A percentile compares a stretch with the other conserved stretches of the same genome.
Evolutionary conservation across 2,113 vertebrate genomes (phyloP).

Genomic region (Carassius auratus): DNA sequence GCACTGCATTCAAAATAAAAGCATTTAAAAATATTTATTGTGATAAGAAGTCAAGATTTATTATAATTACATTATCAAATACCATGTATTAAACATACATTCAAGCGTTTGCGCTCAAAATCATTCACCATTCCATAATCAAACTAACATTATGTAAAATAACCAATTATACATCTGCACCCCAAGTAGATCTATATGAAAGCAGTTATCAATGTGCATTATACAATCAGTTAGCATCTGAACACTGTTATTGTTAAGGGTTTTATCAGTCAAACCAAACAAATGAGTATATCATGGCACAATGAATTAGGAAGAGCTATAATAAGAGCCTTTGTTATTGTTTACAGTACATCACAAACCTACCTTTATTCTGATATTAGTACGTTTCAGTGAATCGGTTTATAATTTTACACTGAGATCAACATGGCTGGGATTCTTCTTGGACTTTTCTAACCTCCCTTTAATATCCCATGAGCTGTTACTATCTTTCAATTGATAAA

Average conservation of each 20-base stretch:
- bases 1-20: background rate
- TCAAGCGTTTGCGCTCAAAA: background rate
- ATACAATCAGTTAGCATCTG: background rate
- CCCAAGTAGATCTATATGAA: background rate
- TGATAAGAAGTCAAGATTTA: background rate
- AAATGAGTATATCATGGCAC: background rate
- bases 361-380: background rate
- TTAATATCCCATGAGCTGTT: background rate
- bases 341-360: background rate
- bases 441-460: background rate
- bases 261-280: background rate
- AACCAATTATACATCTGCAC: background rate
- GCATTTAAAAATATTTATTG: background rate
- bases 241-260: background rate
- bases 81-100: background rate
- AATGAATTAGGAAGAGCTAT: background rate
- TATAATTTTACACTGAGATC: background rate
- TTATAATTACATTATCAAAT: background rate
- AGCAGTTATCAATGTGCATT: slow-evolving; percentile 35
- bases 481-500: background rate
- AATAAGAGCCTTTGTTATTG: background rate
- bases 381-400: background rate
- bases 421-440: background rate
- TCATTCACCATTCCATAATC: background rate
- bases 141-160: background rate